Conservation (phyloP, 2,888 invertebrate genomes). For the Lycocerus yunnanus region DNA sequence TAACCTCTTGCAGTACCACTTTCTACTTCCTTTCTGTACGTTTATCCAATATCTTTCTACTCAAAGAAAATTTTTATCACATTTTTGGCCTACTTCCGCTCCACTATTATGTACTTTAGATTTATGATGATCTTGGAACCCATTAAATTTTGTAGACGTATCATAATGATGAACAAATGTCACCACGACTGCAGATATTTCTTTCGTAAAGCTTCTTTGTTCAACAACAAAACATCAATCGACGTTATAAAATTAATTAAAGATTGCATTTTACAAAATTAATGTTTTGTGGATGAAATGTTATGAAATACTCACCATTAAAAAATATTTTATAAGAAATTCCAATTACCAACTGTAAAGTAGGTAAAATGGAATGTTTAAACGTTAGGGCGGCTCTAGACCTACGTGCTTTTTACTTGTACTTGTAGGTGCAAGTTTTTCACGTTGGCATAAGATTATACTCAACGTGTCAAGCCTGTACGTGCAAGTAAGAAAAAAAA, state of each 20-base stretch:
- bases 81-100: background rate
- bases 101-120: background rate
- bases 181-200: conserved; percentile 34
- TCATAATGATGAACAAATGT: conserved; percentile 12
- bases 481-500: background rate
- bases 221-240: conserved; percentile 26
- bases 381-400: background rate
- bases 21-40: background rate
- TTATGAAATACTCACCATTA: background rate
- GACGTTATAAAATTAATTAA: background rate
- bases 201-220: conserved; percentile 1
- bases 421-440: background rate
- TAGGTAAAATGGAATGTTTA: background rate
- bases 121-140: conserved; percentile 22
- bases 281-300: conserved; percentile 4
- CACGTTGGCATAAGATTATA: background rate
- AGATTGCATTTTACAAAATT: background rate
- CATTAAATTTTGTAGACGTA: conserved; percentile 15
- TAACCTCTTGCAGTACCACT: background rate
- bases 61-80: background rate
- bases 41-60: background rate
- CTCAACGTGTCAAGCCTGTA: background rate
- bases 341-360: background rate
- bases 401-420: background rate
- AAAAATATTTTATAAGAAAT: background rate